Evolutionary conservation across 2,797 vertebrate species (phyloP), one percentile per base, ranked within the genome.

Genomic region (Peromyscus attwateri): DNA sequence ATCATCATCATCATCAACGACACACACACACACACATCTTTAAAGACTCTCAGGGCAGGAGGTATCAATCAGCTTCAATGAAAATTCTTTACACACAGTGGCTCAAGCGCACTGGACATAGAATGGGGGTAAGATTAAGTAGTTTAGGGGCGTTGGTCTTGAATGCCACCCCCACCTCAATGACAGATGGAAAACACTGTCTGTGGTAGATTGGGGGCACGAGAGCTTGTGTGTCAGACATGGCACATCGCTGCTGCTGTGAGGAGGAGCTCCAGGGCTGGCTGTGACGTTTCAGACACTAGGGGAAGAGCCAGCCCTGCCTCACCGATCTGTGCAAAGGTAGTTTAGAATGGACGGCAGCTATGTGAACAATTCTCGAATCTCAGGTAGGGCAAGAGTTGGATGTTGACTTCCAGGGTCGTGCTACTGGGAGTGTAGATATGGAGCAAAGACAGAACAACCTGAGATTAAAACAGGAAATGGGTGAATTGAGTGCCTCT

Each of bases 381-480:
- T n/a, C 60, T 93, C 21, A 52, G 94, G 91, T 46, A 3, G 14
- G 85, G 70, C 60, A 9, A n/a, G 57, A 0, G 37, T 37, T 46
- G 25, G 79, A 8, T 37, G 82, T 31, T 6, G 3, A 13, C 25
- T 96, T 71, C 97, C 95, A 97, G 87, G 84, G 96, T 89, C 40
- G 57, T 62, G 73, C 40, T 91, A 93, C 96, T 37, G 60, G 97
- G 95, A 96, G 89, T 82, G 92, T 4, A 89, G 97, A 55, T 34
- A 75, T 71, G 92, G 94, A 97, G 98, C 95, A 98, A 97, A 87
- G 27, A 55, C 31, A 81, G 93, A 97, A 93, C 81, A 83, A 43
- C 85, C 91, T 97, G 96, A 98, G 97, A 98, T 97, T 96, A 83
- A 96, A 97, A 98, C 66, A 98, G 97, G 66, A 97, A 95, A 97